Evolutionary conservation across 2,888 invertebrate genomes (phyloP).

Genomic region (Halictus ligatus): DNA sequence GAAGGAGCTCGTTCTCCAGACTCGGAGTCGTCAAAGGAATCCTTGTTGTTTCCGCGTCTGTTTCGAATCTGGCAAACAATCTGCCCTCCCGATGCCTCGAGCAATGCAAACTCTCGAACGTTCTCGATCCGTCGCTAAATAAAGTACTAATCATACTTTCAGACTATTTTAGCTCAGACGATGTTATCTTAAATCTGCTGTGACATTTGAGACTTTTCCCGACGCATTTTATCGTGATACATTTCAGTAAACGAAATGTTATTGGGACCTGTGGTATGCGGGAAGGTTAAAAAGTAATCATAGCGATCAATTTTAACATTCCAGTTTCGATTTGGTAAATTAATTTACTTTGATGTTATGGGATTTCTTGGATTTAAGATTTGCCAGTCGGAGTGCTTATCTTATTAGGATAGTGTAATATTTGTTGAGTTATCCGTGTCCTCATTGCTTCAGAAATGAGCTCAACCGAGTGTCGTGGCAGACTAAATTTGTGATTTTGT

Average conservation of each 20-base stretch:
- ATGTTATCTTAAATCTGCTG: background rate
- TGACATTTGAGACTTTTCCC: background rate
- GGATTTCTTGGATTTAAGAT: too few species aligned
- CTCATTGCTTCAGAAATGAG: too few species aligned
- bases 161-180: background rate
- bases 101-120: conserved; percentile 14
- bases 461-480: too few species aligned
- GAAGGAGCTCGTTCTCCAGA: conserved; percentile 61
- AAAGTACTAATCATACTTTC: background rate
- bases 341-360: too few species aligned
- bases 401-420: too few species aligned
- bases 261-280: too few species aligned
- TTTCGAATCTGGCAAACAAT: conserved; percentile 9
- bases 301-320: too few species aligned
- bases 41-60: conserved; percentile 40
- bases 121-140: background rate
- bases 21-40: conserved; percentile 48
- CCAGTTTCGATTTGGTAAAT: too few species aligned
- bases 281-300: too few species aligned
- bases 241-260: background rate
- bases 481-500: background rate
- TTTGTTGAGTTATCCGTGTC: too few species aligned
- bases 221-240: background rate
- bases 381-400: too few species aligned
- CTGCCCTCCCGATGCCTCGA: background rate